These are phyloP conservation scores for Aleadryas rufinucha DNA, from an alignment of 2,113 vertebrate species.

Conservation along the genomic window DNA sequence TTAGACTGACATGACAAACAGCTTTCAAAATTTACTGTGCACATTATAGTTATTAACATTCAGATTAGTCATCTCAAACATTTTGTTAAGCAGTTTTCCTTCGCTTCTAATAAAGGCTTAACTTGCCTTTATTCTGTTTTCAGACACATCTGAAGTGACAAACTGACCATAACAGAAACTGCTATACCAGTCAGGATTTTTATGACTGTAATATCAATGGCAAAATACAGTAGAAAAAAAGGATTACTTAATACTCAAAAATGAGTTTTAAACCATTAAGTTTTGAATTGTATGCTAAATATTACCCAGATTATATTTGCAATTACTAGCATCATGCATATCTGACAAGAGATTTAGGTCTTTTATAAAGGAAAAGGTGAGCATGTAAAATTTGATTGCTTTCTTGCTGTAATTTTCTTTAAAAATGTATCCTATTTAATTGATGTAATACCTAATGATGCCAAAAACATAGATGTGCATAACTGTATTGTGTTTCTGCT, in stretches of 20 bases:
- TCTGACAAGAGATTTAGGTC: neutral
- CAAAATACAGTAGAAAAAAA: neutral
- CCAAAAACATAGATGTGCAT: neutral
- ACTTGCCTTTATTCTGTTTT: neutral
- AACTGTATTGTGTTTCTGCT: neutral
- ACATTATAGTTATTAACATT: neutral
- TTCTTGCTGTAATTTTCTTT: neutral
- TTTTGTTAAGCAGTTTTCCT: neutral
- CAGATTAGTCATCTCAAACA: slow-evolving; percentile 5
- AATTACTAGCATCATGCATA: neutral
- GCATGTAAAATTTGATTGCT: neutral
- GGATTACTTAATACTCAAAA: neutral
- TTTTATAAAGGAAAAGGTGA: neutral
- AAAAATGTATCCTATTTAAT: neutral
- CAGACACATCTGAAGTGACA: neutral
- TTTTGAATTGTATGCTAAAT: neutral
- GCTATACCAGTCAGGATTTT: neutral
- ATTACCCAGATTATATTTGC: neutral
- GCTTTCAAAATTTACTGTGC: neutral
- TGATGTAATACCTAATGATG: neutral
- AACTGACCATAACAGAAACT: slow-evolving; percentile 8
- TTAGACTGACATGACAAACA: neutral
- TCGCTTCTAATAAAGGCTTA: neutral
- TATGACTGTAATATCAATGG: neutral
- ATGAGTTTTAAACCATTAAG: neutral